Evolutionary conservation across 2,888 invertebrate genomes (phyloP).

Genomic region (Rapana venosa): DNA sequence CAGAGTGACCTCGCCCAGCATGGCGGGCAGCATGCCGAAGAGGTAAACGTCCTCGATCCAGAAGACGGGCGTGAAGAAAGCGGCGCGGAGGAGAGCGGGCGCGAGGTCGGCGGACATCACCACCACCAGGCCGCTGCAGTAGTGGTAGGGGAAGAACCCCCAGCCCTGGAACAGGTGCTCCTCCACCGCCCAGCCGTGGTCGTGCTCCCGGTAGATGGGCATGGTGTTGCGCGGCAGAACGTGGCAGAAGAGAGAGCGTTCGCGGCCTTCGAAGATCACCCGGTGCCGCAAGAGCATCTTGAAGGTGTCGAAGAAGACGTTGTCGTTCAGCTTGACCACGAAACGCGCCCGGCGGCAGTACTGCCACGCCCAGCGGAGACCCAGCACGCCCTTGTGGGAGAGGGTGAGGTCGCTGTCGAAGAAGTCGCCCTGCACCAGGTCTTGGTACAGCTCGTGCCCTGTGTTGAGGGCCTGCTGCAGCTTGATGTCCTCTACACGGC

Average conservation of each 20-base stretch:
- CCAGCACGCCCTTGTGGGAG: conserved; percentile 70
- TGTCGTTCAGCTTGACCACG: conserved; percentile 50
- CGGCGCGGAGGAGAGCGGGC: conserved; percentile 42
- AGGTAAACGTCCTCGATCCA: conserved; percentile 53
- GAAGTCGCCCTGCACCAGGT: conserved; percentile 69
- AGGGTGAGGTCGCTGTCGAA: conserved; percentile 67
- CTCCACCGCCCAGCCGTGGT: conserved; percentile 45
- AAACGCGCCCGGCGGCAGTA: conserved; percentile 42
- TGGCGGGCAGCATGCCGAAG: conserved; percentile 49
- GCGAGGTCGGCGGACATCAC: conserved; percentile 47
- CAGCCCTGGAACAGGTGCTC: conserved; percentile 17
- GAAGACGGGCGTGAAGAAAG: conserved; percentile 48
- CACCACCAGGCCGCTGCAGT: conserved; percentile 50
- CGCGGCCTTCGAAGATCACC: conserved; percentile 36
- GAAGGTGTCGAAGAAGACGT: conserved; percentile 47
- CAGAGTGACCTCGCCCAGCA: conserved; percentile 45
- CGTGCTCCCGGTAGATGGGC: conserved; percentile 33
- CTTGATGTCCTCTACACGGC: conserved; percentile 23
- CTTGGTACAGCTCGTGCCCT: conserved; percentile 61
- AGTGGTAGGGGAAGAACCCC: conserved; percentile 45
- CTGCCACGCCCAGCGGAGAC: conserved; percentile 51
- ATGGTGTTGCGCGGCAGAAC: conserved; percentile 44
- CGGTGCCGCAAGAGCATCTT: conserved; percentile 45
- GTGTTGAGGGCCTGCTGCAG: conserved; percentile 61
- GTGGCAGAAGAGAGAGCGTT: conserved; percentile 47